These are phyloP conservation scores for Arremon aurantiirostris DNA, from an alignment of 2,797 vertebrate genomes.

Conservation along the genomic window DNA sequence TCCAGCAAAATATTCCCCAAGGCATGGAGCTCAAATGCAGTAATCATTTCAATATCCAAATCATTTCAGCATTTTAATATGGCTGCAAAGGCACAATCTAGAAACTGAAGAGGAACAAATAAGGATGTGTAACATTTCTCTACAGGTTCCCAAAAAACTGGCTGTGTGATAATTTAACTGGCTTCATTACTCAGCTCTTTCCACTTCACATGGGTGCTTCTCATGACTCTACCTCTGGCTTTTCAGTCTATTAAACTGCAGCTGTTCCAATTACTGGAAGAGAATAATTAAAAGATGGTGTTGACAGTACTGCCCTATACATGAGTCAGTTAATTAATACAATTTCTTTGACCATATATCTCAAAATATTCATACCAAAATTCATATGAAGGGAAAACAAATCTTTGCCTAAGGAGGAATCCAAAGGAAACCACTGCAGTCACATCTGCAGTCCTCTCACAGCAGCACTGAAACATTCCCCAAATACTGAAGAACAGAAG, in stretches of 20 bases:
- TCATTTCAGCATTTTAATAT: not conserved
- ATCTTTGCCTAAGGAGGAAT: not conserved
- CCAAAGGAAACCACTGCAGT: not conserved
- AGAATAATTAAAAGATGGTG: not conserved
- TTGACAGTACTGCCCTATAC: not conserved
- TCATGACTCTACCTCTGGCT: not conserved
- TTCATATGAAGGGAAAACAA: not conserved
- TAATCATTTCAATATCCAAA: not conserved
- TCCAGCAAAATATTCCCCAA: not conserved
- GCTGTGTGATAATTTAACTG: not conserved
- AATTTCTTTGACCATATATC: not conserved
- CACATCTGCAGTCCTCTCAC: not conserved
- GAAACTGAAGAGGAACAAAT: not conserved
- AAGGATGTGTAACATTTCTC: not conserved
- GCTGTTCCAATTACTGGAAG: not conserved
- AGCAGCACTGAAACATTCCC: not conserved
- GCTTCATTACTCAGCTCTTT: not conserved
- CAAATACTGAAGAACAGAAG: not conserved
- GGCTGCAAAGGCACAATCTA: not conserved
- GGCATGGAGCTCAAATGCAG: not conserved
- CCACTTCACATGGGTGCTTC: not conserved
- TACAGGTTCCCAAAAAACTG: not conserved
- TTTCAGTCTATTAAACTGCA: not conserved
- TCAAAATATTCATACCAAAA: not conserved
- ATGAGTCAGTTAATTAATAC: not conserved